Conservation (phyloP, 1,140 invertebrate species). For the Teleogryllus occipitalis region DNA sequence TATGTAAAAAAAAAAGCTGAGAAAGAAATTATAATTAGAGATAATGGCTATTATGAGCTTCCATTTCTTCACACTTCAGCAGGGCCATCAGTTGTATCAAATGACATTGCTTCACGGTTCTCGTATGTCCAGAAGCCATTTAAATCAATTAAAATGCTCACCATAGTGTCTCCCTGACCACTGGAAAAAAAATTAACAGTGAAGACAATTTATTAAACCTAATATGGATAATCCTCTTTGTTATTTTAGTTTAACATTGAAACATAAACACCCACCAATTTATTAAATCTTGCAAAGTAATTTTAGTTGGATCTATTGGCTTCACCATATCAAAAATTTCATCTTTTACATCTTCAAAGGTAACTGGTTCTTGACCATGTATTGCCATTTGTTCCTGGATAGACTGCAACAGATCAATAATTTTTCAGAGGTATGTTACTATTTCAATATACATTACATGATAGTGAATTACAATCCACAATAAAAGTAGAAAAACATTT, state of each 20-base stretch:
- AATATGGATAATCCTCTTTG: too few relatives aligned
- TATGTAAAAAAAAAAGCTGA: too few relatives aligned
- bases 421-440: neutral
- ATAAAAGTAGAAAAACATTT: neutral
- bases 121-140: conserved; percentile 96
- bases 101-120: conserved; percentile 71
- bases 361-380: conserved; percentile 75
- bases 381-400: conserved; percentile 83
- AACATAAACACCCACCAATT: conserved; percentile 35
- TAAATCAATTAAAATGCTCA: conserved; percentile 90
- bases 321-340: conserved; percentile 98
- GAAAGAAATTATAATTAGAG: too few relatives aligned
- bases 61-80: conserved; percentile 19
- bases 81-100: conserved; percentile 37
- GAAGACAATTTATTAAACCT: neutral
- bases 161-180: conserved; percentile 86
- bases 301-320: conserved; percentile 71
- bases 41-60: too few relatives aligned
- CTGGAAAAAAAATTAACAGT: conserved; percentile 35
- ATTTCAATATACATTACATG: too few relatives aligned
- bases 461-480: neutral
- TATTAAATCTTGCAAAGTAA: conserved; percentile 80
- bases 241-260: neutral
- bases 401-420: conserved; percentile 43
- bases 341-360: conserved; percentile 91